Evolutionary conservation across 1,140 invertebrate genomes (phyloP).

Genomic region (Drosophila littoralis): DNA sequence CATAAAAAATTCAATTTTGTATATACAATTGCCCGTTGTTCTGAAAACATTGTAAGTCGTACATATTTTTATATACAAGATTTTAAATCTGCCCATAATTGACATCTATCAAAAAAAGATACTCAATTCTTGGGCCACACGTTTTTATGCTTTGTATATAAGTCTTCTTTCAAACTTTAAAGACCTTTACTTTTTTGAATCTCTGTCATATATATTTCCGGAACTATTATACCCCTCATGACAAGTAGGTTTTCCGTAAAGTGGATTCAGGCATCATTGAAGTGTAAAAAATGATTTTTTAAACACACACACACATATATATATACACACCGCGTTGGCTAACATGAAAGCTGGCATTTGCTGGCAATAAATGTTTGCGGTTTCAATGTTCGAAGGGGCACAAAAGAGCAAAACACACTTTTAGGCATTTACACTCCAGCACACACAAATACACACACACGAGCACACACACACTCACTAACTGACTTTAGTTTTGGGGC

Average conservation of each 20-base stretch:
- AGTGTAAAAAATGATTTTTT: constrained; percentile 72
- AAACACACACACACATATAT: constrained; percentile 14
- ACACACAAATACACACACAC: constrained; percentile 37
- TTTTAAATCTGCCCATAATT: too few species aligned
- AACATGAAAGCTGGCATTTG: constrained; percentile 79
- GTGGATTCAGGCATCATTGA: constrained; percentile 53
- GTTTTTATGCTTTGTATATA: background rate
- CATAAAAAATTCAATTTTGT: too few species aligned
- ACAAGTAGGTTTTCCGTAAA: constrained; percentile 7
- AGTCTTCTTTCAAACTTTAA: background rate
- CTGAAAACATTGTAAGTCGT: too few species aligned
- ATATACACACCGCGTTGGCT: constrained; percentile 25
- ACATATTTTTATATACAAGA: too few species aligned
- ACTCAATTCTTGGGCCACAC: too few species aligned
- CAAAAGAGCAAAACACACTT: constrained; percentile 60
- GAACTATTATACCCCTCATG: constrained; percentile 8
- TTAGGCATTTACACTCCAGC: constrained; percentile 74
- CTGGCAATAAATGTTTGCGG: constrained; percentile 78
- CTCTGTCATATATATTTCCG: background rate
- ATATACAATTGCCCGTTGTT: too few species aligned
- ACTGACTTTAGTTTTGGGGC: constrained; percentile 9
- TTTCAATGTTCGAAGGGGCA: constrained; percentile 62
- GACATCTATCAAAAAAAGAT: too few species aligned
- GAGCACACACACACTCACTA: constrained; percentile 1
- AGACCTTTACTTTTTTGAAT: background rate